A percentile compares a stretch with the other conserved stretches of the same genome.
phyloP scores from a whole-genome alignment of 2,888 invertebrate species.

The Netelia inedita region DNA sequence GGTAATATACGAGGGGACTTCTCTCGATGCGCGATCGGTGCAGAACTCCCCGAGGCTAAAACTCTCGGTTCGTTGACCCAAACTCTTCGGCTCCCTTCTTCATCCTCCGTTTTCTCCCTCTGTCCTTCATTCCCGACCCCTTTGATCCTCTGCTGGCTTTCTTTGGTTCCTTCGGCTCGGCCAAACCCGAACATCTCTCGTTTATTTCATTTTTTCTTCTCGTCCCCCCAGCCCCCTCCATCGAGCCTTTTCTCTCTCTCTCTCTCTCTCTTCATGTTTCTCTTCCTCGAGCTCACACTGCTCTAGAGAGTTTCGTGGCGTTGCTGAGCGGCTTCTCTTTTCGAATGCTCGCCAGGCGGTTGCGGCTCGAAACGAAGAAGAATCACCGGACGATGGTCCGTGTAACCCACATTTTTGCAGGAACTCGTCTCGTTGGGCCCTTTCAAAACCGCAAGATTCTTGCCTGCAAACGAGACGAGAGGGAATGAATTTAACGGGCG shows the following conservation, averaged over 20 bases:
- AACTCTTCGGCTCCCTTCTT: slow-evolving; percentile 53
- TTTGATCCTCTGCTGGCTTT: slow-evolving; percentile 34
- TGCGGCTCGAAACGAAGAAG: slow-evolving; percentile 48
- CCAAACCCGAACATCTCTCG: slow-evolving; percentile 28
- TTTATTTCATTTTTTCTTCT: slow-evolving; percentile 36
- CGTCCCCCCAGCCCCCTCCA: neutral
- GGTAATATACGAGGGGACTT: slow-evolving; percentile 34
- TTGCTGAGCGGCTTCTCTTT: slow-evolving; percentile 17
- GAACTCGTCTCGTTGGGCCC: slow-evolving; percentile 7
- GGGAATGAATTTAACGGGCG: neutral
- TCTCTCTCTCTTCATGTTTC: neutral
- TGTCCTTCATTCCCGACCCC: slow-evolving; percentile 33
- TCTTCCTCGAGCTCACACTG: neutral
- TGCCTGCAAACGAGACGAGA: neutral
- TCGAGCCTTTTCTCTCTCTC: neutral
- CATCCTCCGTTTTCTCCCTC: slow-evolving; percentile 18
- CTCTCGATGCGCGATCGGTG: slow-evolving; percentile 10
- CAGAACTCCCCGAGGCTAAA: slow-evolving; percentile 62
- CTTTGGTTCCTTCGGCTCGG: slow-evolving; percentile 31
- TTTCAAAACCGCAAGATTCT: slow-evolving; percentile 35
- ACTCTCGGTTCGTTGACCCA: slow-evolving; percentile 69
- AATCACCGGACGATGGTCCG: slow-evolving; percentile 42
- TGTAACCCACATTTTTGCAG: slow-evolving; percentile 53
- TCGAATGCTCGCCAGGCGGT: slow-evolving; percentile 1
- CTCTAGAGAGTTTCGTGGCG: slow-evolving; percentile 4